Evolutionary conservation across 2,113 vertebrate genomes (phyloP), one percentile per base, ranked within the genome.

Genomic region (Lepus europaeus): DNA sequence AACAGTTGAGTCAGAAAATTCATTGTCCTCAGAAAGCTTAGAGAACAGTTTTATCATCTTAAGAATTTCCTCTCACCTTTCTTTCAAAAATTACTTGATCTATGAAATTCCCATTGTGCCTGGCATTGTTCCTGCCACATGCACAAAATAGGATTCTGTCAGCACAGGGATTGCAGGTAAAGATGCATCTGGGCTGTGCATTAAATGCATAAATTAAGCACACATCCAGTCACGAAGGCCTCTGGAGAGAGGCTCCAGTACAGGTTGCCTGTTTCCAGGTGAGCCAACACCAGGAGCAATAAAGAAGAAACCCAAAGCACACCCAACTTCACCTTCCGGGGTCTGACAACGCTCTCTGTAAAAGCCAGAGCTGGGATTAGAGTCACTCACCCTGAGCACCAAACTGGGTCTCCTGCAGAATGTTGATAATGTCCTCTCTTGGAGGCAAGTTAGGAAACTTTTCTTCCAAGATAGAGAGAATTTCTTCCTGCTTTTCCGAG

Each of bases 401-500:
- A 78, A 97, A 91, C 1, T 98, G 98, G 89, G 97, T 97, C n/a
- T 98, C 98, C 81, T 98, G 98, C 2, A 99, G 96, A 66, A 96
- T 89, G 4, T 74, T 98, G 95, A 98, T 97, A 53, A 98, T 98
- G 45, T 98, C 97, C 17, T 98, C 97, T 90, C 98, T 97, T 4
- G 98, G 97, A n/a, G 98, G 98, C 66, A 98, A 96, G 76, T 97
- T 97, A 29, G 98, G 98, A 96, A 98, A 98, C 97, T 98, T 98
- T 94, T 98, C 97, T 95, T 99, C 99, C 96, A 99, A 96, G 23
- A 97, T 25, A 83, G 97, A 98, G 70, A 99, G 89, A 13, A 99
- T 95, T 87, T 99, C 98, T 80, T 99, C 98, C 86, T 99, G 98
- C 36, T 98, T 98, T 77, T 98, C 97, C 59, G 98, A 98, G 76